Conservation (phyloP, 2,797 vertebrate species). For the Myotis myotis region DNA sequence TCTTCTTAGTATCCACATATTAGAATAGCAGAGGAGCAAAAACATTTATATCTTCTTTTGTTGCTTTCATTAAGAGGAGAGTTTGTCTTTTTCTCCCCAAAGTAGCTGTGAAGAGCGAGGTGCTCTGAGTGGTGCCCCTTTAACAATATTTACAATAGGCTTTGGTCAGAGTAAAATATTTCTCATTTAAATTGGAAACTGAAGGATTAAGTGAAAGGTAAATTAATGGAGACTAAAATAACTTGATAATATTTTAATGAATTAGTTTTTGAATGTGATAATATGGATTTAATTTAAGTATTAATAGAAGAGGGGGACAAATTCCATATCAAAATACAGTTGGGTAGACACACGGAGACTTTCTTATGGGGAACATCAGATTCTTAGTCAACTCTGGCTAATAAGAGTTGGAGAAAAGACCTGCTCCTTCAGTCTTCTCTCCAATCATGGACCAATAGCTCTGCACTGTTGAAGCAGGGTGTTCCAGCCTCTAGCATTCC, state of each 20-base stretch:
- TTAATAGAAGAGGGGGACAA: not conserved
- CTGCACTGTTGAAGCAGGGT: not conserved
- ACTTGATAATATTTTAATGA: not conserved
- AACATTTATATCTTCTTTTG: not conserved
- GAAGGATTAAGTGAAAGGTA: not conserved
- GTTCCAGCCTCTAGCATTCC: not conserved
- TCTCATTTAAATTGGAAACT: not conserved
- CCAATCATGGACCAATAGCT: not conserved
- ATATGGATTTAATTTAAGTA: not conserved
- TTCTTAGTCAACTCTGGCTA: not conserved
- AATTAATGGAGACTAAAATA: not conserved
- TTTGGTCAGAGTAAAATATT: not conserved
- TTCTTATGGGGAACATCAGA: not conserved
- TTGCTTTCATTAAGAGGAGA: not conserved
- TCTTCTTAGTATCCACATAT: conserved; percentile 23
- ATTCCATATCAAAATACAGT: not conserved
- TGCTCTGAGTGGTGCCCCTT: not conserved
- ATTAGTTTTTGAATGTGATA: not conserved
- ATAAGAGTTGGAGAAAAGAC: not conserved
- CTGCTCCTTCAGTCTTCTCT: not conserved
- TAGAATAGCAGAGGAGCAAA: not conserved
- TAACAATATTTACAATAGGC: not conserved
- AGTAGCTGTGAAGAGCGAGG: not conserved
- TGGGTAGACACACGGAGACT: not conserved
- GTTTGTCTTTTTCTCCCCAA: not conserved